A percentile compares a stretch with the other conserved stretches of the same genome.
Evolutionary conservation across 92 coral and sea anemone species (phyloP).

Genomic region (Galaxea fascicularis): DNA sequence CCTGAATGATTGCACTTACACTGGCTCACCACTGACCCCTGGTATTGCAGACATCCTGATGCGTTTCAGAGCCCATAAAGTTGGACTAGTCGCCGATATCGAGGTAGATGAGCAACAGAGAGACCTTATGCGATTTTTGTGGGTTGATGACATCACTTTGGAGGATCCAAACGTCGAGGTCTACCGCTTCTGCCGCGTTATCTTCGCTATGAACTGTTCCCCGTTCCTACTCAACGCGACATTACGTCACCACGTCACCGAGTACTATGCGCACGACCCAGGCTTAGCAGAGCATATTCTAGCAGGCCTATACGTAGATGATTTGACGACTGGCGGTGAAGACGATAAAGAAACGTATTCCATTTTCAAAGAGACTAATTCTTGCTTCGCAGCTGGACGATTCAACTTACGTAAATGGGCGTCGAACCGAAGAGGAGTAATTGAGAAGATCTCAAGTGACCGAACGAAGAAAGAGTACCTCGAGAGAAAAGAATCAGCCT

Average conservation of each 20-base stretch:
- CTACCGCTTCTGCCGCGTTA: constrained; percentile 65
- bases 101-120: no score
- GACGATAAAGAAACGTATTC: no score
- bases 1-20: constrained; percentile 59
- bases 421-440: constrained; percentile 47
- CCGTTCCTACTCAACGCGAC: constrained; percentile 73
- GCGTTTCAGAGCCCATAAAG: constrained; percentile 61
- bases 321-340: no score
- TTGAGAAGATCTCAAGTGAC: constrained; percentile 41
- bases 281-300: no score
- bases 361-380: no score
- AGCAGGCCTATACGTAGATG: no score
- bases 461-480: not conserved
- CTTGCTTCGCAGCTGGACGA: constrained; percentile 67
- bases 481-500: no score
- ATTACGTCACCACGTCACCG: constrained; percentile 56
- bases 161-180: no score
- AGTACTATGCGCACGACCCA: constrained; percentile 39
- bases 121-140: no score
- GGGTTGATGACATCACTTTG: no score
- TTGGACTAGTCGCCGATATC: constrained; percentile 59
- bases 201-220: constrained; percentile 75
- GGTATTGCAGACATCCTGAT: constrained; percentile 58
- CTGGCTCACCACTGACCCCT: constrained; percentile 59
- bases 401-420: constrained; percentile 74